Evolutionary conservation across 2,797 vertebrate species (phyloP).

Genomic region (Pogonophryne albipinna): DNA sequence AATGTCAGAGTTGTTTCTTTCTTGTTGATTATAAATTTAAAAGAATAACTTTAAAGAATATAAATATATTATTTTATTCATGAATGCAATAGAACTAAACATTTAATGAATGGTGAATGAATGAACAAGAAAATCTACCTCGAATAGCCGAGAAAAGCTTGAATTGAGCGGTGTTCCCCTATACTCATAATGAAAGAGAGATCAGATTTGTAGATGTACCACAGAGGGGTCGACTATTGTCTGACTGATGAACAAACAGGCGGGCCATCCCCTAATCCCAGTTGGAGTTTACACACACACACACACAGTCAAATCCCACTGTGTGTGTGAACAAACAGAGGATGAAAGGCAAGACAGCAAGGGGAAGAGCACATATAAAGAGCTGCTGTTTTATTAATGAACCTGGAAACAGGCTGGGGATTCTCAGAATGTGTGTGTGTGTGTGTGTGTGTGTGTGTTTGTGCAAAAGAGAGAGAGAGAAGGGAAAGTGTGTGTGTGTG

Average conservation of each 20-base stretch:
- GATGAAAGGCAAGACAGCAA: conserved; percentile 85
- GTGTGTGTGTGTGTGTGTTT: conserved; percentile 25
- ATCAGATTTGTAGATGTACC: conserved; percentile 76
- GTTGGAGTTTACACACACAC: conserved; percentile 69
- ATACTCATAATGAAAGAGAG: conserved; percentile 68
- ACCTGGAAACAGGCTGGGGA: conserved; percentile 83
- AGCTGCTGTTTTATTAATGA: conserved; percentile 89
- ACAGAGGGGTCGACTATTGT: conserved; percentile 78
- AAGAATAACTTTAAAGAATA: neutral
- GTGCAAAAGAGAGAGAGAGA: neutral
- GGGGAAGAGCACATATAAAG: conserved; percentile 86
- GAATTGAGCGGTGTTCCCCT: conserved; percentile 57
- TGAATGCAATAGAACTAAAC: neutral
- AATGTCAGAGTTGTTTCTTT: neutral
- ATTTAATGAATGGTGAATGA: conserved; percentile 9
- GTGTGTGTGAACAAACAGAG: conserved; percentile 85
- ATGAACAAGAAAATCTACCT: conserved; percentile 35
- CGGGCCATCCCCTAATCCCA: conserved; percentile 81
- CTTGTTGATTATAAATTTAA: neutral
- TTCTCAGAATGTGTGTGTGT: conserved; percentile 68
- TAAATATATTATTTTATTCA: neutral
- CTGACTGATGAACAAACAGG: conserved; percentile 84
- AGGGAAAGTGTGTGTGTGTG: conserved; percentile 2
- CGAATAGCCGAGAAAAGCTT: conserved; percentile 31
- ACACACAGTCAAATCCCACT: conserved; percentile 74